Percentiles rank a stretch among this genome's conserved stretches.
phyloP scores from a whole-genome alignment of 1,140 invertebrate genomes.

The Meloidogyne exigua region DNA sequence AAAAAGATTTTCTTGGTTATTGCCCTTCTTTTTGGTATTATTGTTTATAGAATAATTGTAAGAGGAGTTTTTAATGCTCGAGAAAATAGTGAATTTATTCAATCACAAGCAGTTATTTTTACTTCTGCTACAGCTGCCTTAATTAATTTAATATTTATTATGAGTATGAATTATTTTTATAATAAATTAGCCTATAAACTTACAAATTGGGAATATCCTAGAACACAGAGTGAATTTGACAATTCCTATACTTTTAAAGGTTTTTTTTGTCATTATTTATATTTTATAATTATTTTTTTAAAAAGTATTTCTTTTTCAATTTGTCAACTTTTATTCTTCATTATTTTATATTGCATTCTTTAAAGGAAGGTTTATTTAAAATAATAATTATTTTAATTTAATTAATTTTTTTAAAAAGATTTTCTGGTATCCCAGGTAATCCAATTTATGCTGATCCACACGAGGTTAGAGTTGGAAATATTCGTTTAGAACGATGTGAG shows the following conservation, averaged over 20 bases:
- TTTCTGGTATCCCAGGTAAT: not conserved
- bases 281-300: constrained; percentile 74
- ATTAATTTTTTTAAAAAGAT: not conserved
- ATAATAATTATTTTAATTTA: too few relatives aligned
- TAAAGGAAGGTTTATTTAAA: constrained; percentile 49
- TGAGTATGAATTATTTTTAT: constrained; percentile 72
- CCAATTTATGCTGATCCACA: constrained; percentile 4
- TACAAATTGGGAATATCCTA: constrained; percentile 85
- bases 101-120: constrained; percentile 45
- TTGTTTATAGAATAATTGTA: constrained; percentile 57
- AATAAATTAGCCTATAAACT: constrained; percentile 83
- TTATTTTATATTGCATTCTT: constrained; percentile 97
- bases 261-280: too few relatives aligned
- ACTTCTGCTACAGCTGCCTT: constrained; percentile 57
- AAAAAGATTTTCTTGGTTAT: constrained; percentile 50
- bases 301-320: constrained; percentile 93
- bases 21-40: constrained; percentile 56
- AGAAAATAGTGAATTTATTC: constrained; percentile 31
- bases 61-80: constrained; percentile 41
- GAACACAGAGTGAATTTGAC: constrained; percentile 96
- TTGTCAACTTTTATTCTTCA: constrained; percentile 96
- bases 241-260: constrained; percentile 67
- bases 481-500: constrained; percentile 68
- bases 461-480: constrained; percentile 15
- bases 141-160: constrained; percentile 59